Base-by-base conservation (phyloP, 2,888 invertebrate species). In the Alloscopus bannaensis region DNA sequence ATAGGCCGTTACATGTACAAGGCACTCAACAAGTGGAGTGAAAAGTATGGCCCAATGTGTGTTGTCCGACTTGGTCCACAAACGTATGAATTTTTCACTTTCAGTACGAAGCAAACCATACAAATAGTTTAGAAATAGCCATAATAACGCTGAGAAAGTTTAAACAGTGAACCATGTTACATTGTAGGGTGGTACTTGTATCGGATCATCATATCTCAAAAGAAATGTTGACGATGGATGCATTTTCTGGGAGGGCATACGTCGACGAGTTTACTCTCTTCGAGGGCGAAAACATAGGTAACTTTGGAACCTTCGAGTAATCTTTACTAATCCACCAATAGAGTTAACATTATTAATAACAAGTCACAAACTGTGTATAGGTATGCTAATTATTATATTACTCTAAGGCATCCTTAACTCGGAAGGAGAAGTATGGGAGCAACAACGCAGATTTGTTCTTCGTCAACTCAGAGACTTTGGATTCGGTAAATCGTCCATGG, bases 401-500 rank as follows among this genome's bases (percentile, higher is more conserved):
- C n/a, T 29, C n/a, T 26, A 6, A 65, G 80, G 80, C 4, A 24
- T 80, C 2, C 24, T 80, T 8, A 26, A 24, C 20, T 42, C 64
- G 1, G 57, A 75, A 26, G 80, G 75, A 42, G 29, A 64, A 28
- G 8, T 57, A 8, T 80, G 81, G 76, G 76, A 77, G 29, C 69
- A 77, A 26, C 76, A 66, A 16, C 65, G 81, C 31, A 36, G 81
- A 29, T 81, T 81, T 47, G 45, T 77, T 29, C 18, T 81, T 0
- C 26, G 77, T 31, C 77, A 81, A 29, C 42, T 81, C 0, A 18
- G 81, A 3, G 81, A 81, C 42, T 73, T 81, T 45, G 81, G 81
- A 2, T 81, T 81, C 8, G 81, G 69, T 8, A 75, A 76, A 31
- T 65, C n/a, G 1, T 60, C 81, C 13, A 73, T 81, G 76, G 81